Conservation (phyloP, 1,140 invertebrate genomes). For the Drosophila pallidifrons region DNA sequence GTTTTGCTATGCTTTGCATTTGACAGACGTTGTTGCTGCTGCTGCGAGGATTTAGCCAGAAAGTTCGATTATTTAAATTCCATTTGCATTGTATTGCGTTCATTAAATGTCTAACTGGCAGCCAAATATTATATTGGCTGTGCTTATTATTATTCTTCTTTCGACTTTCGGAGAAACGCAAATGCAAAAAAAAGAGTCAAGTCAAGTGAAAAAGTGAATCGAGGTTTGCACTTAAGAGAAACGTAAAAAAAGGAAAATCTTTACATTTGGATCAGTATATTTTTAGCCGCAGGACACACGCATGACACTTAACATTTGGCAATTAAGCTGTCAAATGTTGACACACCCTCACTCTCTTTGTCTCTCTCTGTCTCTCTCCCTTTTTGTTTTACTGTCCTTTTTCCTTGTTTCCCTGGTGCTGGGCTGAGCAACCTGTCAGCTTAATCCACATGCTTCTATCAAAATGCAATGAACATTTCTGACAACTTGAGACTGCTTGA, state of each 20-base stretch:
- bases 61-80: constrained; percentile 57
- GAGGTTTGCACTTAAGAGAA: constrained; percentile 11
- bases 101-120: constrained; percentile 46
- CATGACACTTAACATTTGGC: constrained; percentile 47
- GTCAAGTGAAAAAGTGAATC: neutral
- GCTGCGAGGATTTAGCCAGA: constrained; percentile 23
- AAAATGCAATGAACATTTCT: constrained; percentile 34
- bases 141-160: too few relatives aligned
- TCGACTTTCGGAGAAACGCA: too few relatives aligned
- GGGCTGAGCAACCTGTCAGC: constrained; percentile 29
- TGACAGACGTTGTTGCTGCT: constrained; percentile 41
- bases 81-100: constrained; percentile 43
- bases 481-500: constrained; percentile 27
- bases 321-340: constrained; percentile 62
- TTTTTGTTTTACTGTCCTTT: neutral
- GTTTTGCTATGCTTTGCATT: constrained; percentile 54
- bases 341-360: constrained; percentile 13
- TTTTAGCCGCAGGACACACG: constrained; percentile 42
- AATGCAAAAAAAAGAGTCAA: too few relatives aligned
- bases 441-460: constrained; percentile 23
- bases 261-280: constrained; percentile 23
- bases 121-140: neutral
- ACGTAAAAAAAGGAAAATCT: constrained; percentile 12
- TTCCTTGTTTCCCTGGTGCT: neutral
- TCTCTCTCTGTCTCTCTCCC: neutral